A percentile compares a stretch with the other conserved stretches of the same genome.
These are phyloP conservation scores for Glossosoma conforme DNA, from an alignment of 1,140 invertebrate genomes.

Conservation along the genomic window DNA sequence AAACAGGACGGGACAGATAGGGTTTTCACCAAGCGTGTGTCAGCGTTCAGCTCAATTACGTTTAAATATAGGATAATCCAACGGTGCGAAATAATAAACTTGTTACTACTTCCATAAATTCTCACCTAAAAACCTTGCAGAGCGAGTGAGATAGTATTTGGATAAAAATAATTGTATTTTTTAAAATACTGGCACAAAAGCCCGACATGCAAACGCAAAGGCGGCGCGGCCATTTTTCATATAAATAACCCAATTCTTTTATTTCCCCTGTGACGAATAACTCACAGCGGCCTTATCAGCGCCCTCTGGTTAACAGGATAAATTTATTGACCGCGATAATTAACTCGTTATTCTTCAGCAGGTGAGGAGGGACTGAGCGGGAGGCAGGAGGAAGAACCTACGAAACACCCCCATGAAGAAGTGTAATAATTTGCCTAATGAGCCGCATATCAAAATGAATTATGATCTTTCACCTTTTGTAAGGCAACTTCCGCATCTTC, in stretches of 20 bases:
- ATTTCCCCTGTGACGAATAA: constrained; percentile 31
- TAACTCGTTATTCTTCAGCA: constrained; percentile 24
- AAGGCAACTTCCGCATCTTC: no score
- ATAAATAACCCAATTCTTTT: constrained; percentile 22
- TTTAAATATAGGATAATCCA: no score
- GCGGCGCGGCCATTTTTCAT: constrained; percentile 9
- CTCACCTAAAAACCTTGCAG: no score
- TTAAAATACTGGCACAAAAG: neutral
- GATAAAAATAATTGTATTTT: no score
- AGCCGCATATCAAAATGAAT: constrained; percentile 6
- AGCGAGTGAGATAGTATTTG: no score
- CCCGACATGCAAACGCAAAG: constrained; percentile 8
- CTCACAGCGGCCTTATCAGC: constrained; percentile 25
- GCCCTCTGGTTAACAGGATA: constrained; percentile 25
- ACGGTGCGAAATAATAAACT: no score
- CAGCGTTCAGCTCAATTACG: no score
- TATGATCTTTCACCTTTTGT: no score
- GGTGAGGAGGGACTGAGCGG: neutral
- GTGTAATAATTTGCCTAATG: constrained; percentile 24
- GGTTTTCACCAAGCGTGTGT: no score
- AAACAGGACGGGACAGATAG: no score
- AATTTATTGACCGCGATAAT: constrained; percentile 31
- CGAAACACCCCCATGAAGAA: constrained; percentile 17
- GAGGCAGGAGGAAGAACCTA: constrained; percentile 3
- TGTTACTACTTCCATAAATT: no score